These are phyloP conservation scores for Saguinus midas DNA, from an alignment of 2,113 vertebrate species.

Conservation along the genomic window DNA sequence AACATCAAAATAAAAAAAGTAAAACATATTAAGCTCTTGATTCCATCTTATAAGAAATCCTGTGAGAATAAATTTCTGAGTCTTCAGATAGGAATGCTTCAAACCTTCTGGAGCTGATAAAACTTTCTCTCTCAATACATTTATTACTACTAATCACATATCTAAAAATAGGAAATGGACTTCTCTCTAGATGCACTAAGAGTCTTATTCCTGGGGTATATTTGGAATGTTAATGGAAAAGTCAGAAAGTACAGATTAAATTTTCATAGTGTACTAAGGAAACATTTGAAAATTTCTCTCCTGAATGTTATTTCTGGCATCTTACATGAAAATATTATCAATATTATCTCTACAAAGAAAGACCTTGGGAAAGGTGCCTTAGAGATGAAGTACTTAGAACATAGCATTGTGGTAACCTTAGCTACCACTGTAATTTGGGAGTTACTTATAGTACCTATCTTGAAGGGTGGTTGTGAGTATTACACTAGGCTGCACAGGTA, in stretches of 20 bases:
- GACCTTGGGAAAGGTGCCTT: neutral
- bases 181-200: neutral
- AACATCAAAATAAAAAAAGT: too few relatives aligned
- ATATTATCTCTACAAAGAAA: neutral
- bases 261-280: neutral
- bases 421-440: neutral
- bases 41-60: neutral
- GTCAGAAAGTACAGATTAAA: neutral
- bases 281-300: neutral
- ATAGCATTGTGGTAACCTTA: neutral
- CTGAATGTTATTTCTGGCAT: neutral
- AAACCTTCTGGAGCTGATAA: neutral
- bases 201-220: neutral
- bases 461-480: neutral
- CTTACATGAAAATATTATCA: neutral
- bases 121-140: neutral
- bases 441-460: neutral
- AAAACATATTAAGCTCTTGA: neutral
- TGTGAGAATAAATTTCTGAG: neutral
- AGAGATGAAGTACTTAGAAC: neutral
- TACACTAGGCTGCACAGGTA: neutral
- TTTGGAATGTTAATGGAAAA: neutral
- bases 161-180: neutral
- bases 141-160: constrained; percentile 2
- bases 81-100: neutral